These are phyloP conservation scores for Opisthocomus hoazin DNA, from an alignment of 2,113 vertebrate species.

Conservation along the genomic window DNA sequence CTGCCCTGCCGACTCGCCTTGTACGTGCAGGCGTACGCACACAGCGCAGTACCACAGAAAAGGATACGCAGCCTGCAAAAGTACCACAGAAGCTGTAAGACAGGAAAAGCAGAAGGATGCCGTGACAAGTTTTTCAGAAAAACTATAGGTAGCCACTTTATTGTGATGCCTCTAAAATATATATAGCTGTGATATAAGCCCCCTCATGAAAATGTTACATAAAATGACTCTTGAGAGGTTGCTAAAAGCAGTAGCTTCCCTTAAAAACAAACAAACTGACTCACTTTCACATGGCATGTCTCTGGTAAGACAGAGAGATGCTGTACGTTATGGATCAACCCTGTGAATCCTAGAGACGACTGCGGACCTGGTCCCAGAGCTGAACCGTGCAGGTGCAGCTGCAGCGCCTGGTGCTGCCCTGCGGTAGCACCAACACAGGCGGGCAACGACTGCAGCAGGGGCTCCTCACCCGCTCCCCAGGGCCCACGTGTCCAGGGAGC, in stretches of 20 bases:
- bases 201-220: neutral
- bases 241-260: neutral
- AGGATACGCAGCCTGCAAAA: neutral
- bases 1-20: neutral
- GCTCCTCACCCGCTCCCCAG: rapidly evolving
- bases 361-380: neutral
- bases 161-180: neutral
- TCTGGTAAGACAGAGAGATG: neutral
- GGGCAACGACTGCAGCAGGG: rapidly evolving
- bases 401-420: too few relatives aligned
- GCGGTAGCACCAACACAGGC: rapidly evolving
- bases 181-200: neutral
- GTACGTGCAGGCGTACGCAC: rapidly evolving
- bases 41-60: neutral
- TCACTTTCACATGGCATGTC: neutral
- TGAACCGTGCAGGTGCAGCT: rapidly evolving
- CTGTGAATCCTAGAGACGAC: neutral
- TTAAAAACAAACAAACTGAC: neutral
- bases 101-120: neutral
- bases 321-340: rapidly evolving
- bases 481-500: neutral
- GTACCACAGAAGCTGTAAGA: neutral
- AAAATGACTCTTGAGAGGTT: neutral
- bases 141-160: neutral
- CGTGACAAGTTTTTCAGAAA: neutral